phyloP scores from a whole-genome alignment of 2,888 invertebrate genomes.

The Microctonus hyperodae region DNA sequence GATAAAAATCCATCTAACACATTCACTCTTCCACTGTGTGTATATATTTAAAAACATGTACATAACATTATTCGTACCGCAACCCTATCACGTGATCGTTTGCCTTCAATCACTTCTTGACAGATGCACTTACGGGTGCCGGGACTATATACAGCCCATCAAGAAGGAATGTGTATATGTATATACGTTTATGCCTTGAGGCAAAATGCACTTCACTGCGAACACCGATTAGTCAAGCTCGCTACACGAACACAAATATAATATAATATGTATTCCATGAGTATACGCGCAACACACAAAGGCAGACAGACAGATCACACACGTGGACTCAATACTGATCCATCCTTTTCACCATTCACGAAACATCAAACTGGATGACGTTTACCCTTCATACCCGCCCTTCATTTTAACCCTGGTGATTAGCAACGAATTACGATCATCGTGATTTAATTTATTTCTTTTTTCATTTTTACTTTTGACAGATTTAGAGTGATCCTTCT shows the following conservation, averaged over 20 bases:
- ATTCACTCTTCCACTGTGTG: not conserved
- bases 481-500: constrained; percentile 35
- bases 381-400: constrained; percentile 9
- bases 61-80: not conserved
- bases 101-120: constrained; percentile 62
- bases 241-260: too few species aligned
- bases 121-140: constrained; percentile 57
- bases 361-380: constrained; percentile 17
- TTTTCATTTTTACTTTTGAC: constrained; percentile 22
- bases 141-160: constrained; percentile 43
- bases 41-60: not conserved
- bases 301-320: not conserved
- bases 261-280: too few species aligned
- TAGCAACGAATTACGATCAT: constrained; percentile 31
- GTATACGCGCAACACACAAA: not conserved
- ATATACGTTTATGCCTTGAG: constrained; percentile 43
- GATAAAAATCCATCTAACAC: not conserved
- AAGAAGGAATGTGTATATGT: constrained; percentile 50
- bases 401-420: constrained; percentile 15
- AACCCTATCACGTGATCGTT: constrained; percentile 49
- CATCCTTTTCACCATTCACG: not conserved
- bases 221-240: constrained; percentile 26
- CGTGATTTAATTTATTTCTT: not conserved
- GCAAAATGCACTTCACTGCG: constrained; percentile 41
- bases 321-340: not conserved